A percentile compares a stretch with the other conserved stretches of the same genome.
phyloP scores from a whole-genome alignment of 2,113 vertebrate genomes.

The Clupea harengus region DNA sequence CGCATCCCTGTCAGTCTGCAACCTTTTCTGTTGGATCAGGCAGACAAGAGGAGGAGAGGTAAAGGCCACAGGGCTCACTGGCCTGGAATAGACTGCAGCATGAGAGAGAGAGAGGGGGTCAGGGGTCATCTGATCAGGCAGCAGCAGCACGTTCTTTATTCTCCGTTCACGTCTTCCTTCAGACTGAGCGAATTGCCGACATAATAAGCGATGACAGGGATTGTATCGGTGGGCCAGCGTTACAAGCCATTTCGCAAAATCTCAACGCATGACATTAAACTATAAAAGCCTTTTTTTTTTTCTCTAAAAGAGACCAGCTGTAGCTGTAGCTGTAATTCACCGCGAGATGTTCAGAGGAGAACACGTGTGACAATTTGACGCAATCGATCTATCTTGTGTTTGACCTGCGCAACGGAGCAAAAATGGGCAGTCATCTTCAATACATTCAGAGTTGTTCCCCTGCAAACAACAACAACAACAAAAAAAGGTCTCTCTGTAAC shows the following conservation, averaged over 20 bases:
- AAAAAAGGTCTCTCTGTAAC: neutral
- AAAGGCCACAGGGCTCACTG: too few relatives aligned
- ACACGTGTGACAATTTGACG: neutral
- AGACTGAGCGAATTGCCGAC: neutral
- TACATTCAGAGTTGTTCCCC: neutral
- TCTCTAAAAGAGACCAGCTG: neutral
- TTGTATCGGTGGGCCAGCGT: neutral
- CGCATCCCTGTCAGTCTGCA: conserved; percentile 5
- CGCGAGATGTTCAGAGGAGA: neutral
- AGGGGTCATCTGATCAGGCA: neutral
- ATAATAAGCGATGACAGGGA: neutral
- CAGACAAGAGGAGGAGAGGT: neutral
- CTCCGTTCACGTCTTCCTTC: neutral
- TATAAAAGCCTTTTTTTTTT: neutral
- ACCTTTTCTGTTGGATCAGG: neutral
- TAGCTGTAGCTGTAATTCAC: neutral
- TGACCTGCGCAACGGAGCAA: neutral
- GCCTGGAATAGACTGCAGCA: too few relatives aligned
- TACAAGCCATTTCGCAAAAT: neutral
- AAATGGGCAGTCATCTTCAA: neutral
- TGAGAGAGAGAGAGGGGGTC: neutral
- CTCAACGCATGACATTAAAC: conserved; percentile 1
- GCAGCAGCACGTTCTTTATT: neutral
- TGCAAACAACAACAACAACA: neutral
- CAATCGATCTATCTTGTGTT: neutral